Evolutionary conservation across 1,140 invertebrate species (phyloP), one percentile per base, ranked within the genome.

Genomic region (Apocrypta bakeri): DNA sequence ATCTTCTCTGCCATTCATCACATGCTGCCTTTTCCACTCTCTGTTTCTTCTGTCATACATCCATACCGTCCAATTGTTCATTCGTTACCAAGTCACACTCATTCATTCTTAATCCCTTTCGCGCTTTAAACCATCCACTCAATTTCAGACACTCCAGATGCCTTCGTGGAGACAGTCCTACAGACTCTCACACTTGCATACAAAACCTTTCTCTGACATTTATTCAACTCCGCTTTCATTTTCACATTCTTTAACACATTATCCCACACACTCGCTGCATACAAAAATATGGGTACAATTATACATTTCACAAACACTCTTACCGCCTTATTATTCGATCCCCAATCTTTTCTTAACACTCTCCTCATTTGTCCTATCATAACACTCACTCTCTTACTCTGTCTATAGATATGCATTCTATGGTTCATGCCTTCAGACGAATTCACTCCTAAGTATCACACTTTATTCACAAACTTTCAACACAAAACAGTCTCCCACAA

Each of bases 111-210:
- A 27, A 29, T 3, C 81, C 69, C 31, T 82, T 80, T 33, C 69
- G 33, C 8, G 81, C 17, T 56, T 63, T 76, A 24, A 80, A 85
- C 11, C 2, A 21, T 11, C 69, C 40, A 3, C 40, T 63, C 75
- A 29, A 17, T 56, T 64, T 37, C 56, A 63, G 40, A 8, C 69
- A 72, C 31, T 56, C 77, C 73, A 87, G 64, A 25, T 88, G 86
- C 87, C 31, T 85, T 84, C 14, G 85, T 87, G n/a, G 87, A 88
- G 17, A 88, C 86, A n/a, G 86, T 88, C 1, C 84, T 56, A 83
- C 86, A 88, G 29, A 87, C 85, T 24, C 77, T 63, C 21, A 88
- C 33, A 56, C 83, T 86, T 40, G 83, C 85, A 14, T 85, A 69
- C 31, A 89, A 63, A 24, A 86, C 86, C 0, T 84, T 27, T 42